Evolutionary conservation across 1,140 invertebrate genomes (phyloP).

Genomic region (Drosophila willistoni): DNA sequence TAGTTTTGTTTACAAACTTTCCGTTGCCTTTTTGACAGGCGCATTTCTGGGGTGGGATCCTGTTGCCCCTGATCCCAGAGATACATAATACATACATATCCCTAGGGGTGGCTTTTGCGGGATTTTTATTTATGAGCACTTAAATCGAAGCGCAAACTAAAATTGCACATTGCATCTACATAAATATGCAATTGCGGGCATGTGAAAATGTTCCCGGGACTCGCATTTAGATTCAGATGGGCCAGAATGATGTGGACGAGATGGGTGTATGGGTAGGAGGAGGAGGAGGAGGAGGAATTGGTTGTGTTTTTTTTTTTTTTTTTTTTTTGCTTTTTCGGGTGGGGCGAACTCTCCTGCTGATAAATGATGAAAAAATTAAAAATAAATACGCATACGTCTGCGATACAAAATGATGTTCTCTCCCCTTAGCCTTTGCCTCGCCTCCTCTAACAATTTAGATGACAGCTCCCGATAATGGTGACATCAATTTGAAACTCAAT

Average conservation of each 20-base stretch:
- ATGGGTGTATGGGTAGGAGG: background rate
- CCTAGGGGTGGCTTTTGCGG: slow-evolving; percentile 28
- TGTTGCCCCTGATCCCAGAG: slow-evolving; percentile 11
- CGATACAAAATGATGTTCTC: slow-evolving; percentile 33
- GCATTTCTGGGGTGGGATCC: slow-evolving; percentile 26
- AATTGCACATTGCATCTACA: slow-evolving; percentile 75
- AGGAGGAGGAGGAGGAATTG: background rate
- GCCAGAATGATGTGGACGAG: background rate
- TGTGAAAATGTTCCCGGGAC: slow-evolving; percentile 55
- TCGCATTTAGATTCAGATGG: slow-evolving; percentile 1
- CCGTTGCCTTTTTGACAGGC: slow-evolving; percentile 79
- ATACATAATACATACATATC: slow-evolving; percentile 1
- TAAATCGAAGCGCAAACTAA: slow-evolving; percentile 79
- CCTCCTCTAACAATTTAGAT: slow-evolving; percentile 62
- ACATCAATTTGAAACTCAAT: slow-evolving; percentile 83
- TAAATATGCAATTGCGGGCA: slow-evolving; percentile 80
- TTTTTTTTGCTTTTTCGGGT: background rate
- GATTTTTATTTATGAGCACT: slow-evolving; percentile 83
- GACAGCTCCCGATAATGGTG: slow-evolving; percentile 80
- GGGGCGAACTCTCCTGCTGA: slow-evolving; percentile 43
- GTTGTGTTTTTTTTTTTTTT: background rate
- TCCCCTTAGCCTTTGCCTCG: slow-evolving; percentile 20
- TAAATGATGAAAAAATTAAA: slow-evolving; percentile 77
- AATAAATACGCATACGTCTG: slow-evolving; percentile 61
- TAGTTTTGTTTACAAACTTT: slow-evolving; percentile 83